Evolutionary conservation across 2,113 vertebrate species (phyloP), one percentile per base, ranked within the genome.

Genomic region (Microtus oregoni): DNA sequence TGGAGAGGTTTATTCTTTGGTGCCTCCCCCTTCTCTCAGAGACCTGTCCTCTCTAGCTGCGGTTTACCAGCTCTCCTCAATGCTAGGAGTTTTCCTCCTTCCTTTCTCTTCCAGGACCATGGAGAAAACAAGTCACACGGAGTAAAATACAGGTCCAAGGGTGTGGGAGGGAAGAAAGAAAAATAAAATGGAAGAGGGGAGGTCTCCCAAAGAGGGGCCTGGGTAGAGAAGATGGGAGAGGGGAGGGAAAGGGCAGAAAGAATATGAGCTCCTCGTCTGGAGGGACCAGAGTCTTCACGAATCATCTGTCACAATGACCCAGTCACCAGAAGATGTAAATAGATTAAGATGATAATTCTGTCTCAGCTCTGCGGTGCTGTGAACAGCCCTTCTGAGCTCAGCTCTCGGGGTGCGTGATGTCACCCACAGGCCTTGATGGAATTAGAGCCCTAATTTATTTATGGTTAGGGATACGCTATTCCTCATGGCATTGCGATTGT

Each of bases 361-460:
- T 94, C 95, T 96, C 94, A 95, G 97, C 95, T 95, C 90, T 91
- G 77, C 75, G 78, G 94, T 85, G 63, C 85, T 94, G 75, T 50
- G 67, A 96, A 77, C 77, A 67, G 68, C 35, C 55, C 9, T 82
- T 93, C 83, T 19, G 81, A 96, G 88, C 90, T 75, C 4, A 0
- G 28, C 68, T 92, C 92, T 92, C 81, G 79, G 4, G 15, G 81
- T 73, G 22, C 94, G 95, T 96, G 97, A 97, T 96, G 92, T 94
- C 95, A 95, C 63, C 82, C 73, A 52, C 92, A 94, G 10, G 94
- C 90, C 92, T 96, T 96, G 95, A 97, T 89, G 90, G 97, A 97
- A 97, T 96, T 95, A 96, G 91, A 95, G 79, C 92, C 86, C 94
- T 96, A 94, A 97, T 96, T 94, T 97, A 96, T 97, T 96, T 96